A percentile compares a stretch with the other conserved stretches of the same genome.
Conservation (phyloP, 1,140 invertebrate species). For the Listronotus bonariensis region DNA sequence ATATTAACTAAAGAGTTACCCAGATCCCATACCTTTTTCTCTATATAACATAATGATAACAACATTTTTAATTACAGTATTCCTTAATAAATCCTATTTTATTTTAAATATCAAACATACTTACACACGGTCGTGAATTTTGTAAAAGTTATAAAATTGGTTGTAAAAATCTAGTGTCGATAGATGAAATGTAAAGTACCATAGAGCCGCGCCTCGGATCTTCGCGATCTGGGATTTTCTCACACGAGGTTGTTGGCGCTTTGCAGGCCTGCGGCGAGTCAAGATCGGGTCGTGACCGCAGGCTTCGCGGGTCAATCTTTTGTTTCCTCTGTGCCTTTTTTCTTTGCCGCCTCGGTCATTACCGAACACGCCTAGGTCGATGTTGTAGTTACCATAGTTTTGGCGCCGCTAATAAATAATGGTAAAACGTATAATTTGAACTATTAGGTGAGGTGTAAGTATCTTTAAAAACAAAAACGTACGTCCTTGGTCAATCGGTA, state of each 20-base stretch:
- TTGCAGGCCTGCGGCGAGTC: conserved; percentile 7
- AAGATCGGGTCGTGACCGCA: conserved; percentile 12
- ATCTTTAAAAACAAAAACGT: no score
- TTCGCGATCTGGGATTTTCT: conserved; percentile 26
- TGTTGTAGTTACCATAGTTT: neutral
- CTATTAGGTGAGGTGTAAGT: no score
- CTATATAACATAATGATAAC: no score
- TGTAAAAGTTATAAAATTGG: no score
- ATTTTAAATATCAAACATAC: no score
- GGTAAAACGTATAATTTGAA: neutral
- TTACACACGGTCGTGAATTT: no score
- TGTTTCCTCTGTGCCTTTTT: conserved; percentile 3
- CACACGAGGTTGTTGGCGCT: conserved; percentile 35
- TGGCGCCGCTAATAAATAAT: conserved; percentile 2
- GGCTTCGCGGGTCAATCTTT: conserved; percentile 14
- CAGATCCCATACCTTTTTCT: no score
- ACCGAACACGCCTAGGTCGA: conserved; percentile 3
- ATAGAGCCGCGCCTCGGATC: neutral
- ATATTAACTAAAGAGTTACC: no score
- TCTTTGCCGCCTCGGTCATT: conserved; percentile 14
- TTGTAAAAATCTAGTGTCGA: conserved; percentile 1
- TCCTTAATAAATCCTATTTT: no score
- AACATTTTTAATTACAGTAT: no score
- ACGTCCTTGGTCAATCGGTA: no score
- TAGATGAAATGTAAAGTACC: conserved; percentile 4